A percentile compares a stretch with the other conserved stretches of the same genome.
Evolutionary conservation across 1,140 invertebrate genomes (phyloP).

Genomic region (Drosophila cardini): DNA sequence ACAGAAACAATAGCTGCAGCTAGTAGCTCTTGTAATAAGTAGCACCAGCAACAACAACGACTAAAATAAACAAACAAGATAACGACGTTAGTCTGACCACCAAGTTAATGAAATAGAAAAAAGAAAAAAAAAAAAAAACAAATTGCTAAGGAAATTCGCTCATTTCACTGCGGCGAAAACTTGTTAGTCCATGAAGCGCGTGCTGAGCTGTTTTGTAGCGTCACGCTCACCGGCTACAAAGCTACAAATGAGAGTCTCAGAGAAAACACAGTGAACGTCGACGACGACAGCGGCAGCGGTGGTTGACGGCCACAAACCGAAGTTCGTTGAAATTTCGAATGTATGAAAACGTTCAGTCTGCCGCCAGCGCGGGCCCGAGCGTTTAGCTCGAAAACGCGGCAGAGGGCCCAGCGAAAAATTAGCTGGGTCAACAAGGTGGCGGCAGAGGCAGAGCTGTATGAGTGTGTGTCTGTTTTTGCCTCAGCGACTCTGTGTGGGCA

Average conservation of each 20-base stretch:
- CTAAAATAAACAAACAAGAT: neutral
- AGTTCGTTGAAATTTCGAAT: conserved; percentile 78
- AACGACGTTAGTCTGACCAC: conserved; percentile 11
- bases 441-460: conserved; percentile 23
- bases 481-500: conserved; percentile 5
- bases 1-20: conserved; percentile 11
- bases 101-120: conserved; percentile 14
- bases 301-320: conserved; percentile 56
- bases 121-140: conserved; percentile 21
- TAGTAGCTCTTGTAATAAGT: conserved; percentile 17
- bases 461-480: conserved; percentile 22
- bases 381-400: conserved; percentile 68
- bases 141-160: conserved; percentile 15
- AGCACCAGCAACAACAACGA: conserved; percentile 10
- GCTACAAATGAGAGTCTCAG: conserved; percentile 52
- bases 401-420: conserved; percentile 58
- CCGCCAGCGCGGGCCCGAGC: conserved; percentile 74
- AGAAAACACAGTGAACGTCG: conserved; percentile 47
- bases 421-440: conserved; percentile 53
- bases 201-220: conserved; percentile 1
- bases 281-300: conserved; percentile 57
- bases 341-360: conserved; percentile 78
- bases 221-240: conserved; percentile 45
- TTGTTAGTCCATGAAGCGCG: conserved; percentile 8
- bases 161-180: conserved; percentile 23